phyloP scores from a whole-genome alignment of 92 coral and sea anemone genomes.

The Paragorgia papillata region DNA sequence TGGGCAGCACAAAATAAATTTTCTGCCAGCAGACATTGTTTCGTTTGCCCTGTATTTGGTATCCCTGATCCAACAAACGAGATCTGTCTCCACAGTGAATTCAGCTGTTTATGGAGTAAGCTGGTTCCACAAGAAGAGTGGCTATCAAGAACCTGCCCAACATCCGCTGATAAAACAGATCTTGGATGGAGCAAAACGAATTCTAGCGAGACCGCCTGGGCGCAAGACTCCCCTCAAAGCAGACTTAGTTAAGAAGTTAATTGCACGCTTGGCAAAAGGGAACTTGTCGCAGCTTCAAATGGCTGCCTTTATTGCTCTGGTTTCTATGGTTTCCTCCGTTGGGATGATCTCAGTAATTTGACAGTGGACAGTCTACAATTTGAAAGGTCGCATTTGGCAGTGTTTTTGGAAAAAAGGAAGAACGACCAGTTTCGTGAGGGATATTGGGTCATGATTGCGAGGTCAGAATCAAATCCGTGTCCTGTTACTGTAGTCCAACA shows the following conservation, averaged over 20 bases:
- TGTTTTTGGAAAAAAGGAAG: conserved; percentile 39
- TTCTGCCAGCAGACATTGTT: conserved; percentile 9
- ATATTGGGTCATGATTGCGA: conserved; percentile 39
- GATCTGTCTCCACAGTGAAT: conserved; percentile 31
- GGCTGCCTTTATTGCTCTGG: conserved; percentile 35
- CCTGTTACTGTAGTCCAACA: conserved; percentile 47
- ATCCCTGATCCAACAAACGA: conserved; percentile 49
- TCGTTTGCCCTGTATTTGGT: conserved; percentile 31
- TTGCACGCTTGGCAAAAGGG: conserved; percentile 2
- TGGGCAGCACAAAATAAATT: neutral
- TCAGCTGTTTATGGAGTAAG: conserved; percentile 44
- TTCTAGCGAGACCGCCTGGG: conserved; percentile 25
- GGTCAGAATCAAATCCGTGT: conserved; percentile 28
- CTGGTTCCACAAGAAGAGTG: conserved; percentile 42
- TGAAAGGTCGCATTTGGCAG: conserved; percentile 39
- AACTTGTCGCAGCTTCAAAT: conserved; percentile 29
- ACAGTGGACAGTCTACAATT: conserved; percentile 28
- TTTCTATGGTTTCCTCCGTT: too few species aligned
- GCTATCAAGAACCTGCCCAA: neutral
- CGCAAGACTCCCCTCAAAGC: conserved; percentile 17
- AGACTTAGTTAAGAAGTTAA: conserved; percentile 5
- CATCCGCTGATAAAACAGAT: conserved; percentile 17
- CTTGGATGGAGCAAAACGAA: conserved; percentile 3
- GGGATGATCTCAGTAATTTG: conserved; percentile 38
- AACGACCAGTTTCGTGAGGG: conserved; percentile 57